Conservation (phyloP, 37 sponge, comb jelly and placozoan genomes). For the Bolinopsis microptera region DNA sequence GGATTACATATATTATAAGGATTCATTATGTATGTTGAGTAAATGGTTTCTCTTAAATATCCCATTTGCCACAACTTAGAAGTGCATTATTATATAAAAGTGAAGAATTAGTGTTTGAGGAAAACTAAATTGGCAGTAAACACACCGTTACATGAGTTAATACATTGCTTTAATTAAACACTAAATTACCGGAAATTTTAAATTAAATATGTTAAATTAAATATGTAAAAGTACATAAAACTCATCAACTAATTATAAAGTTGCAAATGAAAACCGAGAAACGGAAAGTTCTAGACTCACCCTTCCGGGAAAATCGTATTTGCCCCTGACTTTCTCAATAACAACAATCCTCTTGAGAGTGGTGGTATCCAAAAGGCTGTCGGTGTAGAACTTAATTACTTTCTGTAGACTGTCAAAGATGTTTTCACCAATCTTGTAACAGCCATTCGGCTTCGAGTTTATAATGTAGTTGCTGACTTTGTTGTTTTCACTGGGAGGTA, state of each 20-base stretch:
- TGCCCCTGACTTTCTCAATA: slow-evolving; percentile 40
- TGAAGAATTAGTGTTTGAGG: no score
- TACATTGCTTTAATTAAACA: no score
- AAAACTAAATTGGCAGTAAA: no score
- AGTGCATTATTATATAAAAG: no score
- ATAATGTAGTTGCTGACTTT: slow-evolving; percentile 97
- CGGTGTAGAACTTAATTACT: slow-evolving; percentile 90
- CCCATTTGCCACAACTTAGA: no score
- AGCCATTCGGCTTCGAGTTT: slow-evolving; percentile 71
- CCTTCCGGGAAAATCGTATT: slow-evolving; percentile 44
- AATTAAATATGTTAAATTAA: neutral
- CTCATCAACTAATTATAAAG: neutral
- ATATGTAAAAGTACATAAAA: neutral
- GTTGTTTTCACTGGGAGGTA: slow-evolving; percentile 80
- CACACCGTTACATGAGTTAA: no score
- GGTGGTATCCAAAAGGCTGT: slow-evolving; percentile 89
- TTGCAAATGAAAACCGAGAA: neutral
- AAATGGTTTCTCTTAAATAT: no score
- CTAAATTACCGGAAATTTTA: no score
- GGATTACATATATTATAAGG: no score
- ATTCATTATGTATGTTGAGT: no score
- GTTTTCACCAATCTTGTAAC: slow-evolving; percentile 90
- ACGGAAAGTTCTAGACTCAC: neutral
- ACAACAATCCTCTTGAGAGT: slow-evolving; percentile 80
- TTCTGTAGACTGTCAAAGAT: slow-evolving; percentile 76